Evolutionary conservation across 2,888 invertebrate genomes (phyloP), one percentile per base, ranked within the genome.

Genomic region (Cecidostiba fungosa): DNA sequence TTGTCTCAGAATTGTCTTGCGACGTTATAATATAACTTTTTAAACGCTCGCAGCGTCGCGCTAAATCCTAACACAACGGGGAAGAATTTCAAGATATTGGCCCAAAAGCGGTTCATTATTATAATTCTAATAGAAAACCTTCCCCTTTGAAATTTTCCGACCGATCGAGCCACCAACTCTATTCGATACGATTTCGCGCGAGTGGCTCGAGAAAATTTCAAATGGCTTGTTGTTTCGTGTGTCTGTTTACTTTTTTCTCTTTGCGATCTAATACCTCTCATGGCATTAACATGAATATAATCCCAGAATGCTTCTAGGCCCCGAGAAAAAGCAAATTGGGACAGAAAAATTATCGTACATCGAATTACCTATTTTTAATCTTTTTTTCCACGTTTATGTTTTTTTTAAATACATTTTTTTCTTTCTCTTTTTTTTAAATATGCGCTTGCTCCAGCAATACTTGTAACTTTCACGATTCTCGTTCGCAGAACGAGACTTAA

Each of bases 221-320:
- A 87, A 87, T 85, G 83, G 84, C 74, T 85, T 87, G 85, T 86
- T 81, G 47, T 86, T 86, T 87, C 86, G 79, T 8, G 36, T 77
- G 39, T 77, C 39, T 70, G 36, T 79, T 78, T 69, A 16, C 54
- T 29, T 77, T 73, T 77, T 70, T 74, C 86, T 74, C 81, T 87
- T 89, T 87, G 87, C 62, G 84, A 69, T 82, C 85, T 87, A 87
- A 87, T 87, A 87, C 86, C 87, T 87, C 80, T 85, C 85, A 88
- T 87, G 87, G 90, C 90, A 91, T 89, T 91, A 90, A 90, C 89
- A 90, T 89, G 89, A 90, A 90, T 91, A 90, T 90, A 89, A 91
- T 91, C 92, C 92, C 92, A 91, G 88, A 89, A 87, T 92, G 92
- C 92, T 92, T 92, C 89, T 89, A 91, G 90, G 90, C 91, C 90